phyloP scores from a whole-genome alignment of 2,797 vertebrate genomes.

The Peromyscus attwateri region DNA sequence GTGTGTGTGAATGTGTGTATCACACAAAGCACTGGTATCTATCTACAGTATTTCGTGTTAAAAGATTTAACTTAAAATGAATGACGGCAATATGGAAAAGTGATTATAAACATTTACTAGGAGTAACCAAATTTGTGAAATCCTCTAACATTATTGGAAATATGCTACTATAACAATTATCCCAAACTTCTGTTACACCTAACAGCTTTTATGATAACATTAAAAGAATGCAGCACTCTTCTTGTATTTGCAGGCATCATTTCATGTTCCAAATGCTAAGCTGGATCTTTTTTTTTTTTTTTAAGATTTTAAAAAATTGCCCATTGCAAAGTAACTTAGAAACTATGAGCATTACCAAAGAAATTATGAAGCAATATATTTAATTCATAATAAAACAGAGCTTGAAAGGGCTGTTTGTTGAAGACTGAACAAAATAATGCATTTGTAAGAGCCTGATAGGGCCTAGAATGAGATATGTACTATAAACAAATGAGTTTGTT shows the following conservation, averaged over 20 bases:
- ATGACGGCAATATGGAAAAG: slow-evolving; percentile 7
- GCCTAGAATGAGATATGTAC: neutral
- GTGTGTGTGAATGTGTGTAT: too few relatives aligned
- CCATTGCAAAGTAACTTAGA: slow-evolving; percentile 41
- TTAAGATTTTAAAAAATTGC: slow-evolving; percentile 65
- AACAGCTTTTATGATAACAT: slow-evolving; percentile 74
- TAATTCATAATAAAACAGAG: slow-evolving; percentile 43
- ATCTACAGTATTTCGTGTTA: neutral
- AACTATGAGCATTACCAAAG: slow-evolving; percentile 38
- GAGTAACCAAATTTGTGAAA: slow-evolving; percentile 69
- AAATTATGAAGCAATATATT: slow-evolving; percentile 63
- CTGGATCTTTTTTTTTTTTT: slow-evolving; percentile 57
- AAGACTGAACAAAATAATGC: slow-evolving; percentile 25
- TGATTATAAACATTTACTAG: slow-evolving; percentile 24
- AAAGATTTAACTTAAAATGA: slow-evolving; percentile 55
- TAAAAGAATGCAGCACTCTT: slow-evolving; percentile 66
- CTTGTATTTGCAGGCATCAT: slow-evolving; percentile 64
- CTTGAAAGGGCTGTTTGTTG: neutral
- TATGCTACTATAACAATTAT: slow-evolving; percentile 69
- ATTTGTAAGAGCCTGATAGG: neutral
- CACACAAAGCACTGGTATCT: neutral
- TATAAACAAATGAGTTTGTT: neutral
- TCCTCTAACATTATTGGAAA: slow-evolving; percentile 72
- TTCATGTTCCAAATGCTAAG: slow-evolving; percentile 74
- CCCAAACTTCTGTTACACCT: slow-evolving; percentile 72